Conservation (phyloP, 2,888 invertebrate genomes). For the Hemicrepidius hirtus region DNA sequence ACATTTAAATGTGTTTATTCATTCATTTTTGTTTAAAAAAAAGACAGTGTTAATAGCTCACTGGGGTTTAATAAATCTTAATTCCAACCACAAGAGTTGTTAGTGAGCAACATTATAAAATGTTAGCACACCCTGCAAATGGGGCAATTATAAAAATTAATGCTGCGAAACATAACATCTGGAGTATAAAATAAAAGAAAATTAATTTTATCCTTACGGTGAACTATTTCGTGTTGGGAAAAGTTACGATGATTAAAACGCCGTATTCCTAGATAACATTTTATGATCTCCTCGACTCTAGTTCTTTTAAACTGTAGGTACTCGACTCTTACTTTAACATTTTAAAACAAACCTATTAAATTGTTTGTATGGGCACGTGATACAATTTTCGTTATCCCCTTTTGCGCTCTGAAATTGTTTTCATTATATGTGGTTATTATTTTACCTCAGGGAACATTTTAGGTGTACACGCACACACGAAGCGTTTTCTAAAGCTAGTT, state of each 20-base stretch:
- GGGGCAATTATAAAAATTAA: slow-evolving; percentile 15
- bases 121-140: neutral
- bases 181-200: neutral
- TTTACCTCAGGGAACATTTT: slow-evolving; percentile 20
- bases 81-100: neutral
- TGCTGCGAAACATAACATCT: neutral
- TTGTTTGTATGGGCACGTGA: slow-evolving; percentile 9
- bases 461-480: neutral
- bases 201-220: neutral
- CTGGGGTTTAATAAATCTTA: slow-evolving; percentile 5
- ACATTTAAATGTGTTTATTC: slow-evolving; percentile 3
- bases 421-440: slow-evolving; percentile 24
- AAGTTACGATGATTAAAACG: neutral
- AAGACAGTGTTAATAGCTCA: neutral
- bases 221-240: neutral
- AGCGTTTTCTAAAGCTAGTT: neutral
- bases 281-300: neutral
- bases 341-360: slow-evolving; percentile 9
- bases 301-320: too few species aligned
- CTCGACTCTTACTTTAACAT: neutral
- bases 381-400: slow-evolving; percentile 7
- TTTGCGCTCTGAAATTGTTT: slow-evolving; percentile 20
- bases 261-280: neutral
- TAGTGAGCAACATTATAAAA: neutral
- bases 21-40: slow-evolving; percentile 7